Percentiles rank a stretch among this genome's conserved stretches.
Conservation (phyloP, 2,113 vertebrate genomes). For the Paraplagusia blochii region DNA sequence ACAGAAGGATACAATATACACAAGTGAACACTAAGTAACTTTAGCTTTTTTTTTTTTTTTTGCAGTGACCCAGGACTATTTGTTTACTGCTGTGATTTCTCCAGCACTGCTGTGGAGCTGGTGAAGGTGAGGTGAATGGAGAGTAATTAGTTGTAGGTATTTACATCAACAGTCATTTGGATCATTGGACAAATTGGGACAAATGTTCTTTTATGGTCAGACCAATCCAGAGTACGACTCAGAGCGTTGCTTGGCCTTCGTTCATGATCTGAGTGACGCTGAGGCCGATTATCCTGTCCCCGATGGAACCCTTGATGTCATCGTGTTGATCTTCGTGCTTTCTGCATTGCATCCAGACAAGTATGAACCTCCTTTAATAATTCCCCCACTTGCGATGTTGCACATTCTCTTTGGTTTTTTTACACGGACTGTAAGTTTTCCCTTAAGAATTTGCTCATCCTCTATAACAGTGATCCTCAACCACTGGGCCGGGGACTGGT, state of each 20-base stretch:
- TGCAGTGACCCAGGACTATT: slow-evolving; percentile 91
- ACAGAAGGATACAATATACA: no score
- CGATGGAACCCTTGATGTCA: slow-evolving; percentile 81
- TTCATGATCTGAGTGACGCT: slow-evolving; percentile 86
- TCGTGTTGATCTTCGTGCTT: slow-evolving; percentile 95
- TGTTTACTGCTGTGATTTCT: slow-evolving; percentile 96
- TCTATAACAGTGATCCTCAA: no score
- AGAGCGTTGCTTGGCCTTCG: slow-evolving; percentile 88
- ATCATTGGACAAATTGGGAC: slow-evolving; percentile 2
- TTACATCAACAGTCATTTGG: background rate
- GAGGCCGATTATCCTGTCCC: slow-evolving; percentile 83
- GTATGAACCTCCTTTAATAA: slow-evolving; percentile 70
- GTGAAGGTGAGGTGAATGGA: slow-evolving; percentile 81
- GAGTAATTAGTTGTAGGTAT: background rate
- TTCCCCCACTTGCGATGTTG: background rate
- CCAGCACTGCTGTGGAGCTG: slow-evolving; percentile 86
- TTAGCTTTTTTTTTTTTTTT: slow-evolving; percentile 13
- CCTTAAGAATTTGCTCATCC: no score
- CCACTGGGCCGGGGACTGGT: no score
- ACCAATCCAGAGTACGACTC: slow-evolving; percentile 84
- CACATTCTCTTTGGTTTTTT: background rate
- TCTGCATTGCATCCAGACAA: slow-evolving; percentile 91
- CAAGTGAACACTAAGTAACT: background rate
- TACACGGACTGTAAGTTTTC: background rate
- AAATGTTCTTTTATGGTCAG: slow-evolving; percentile 65